phyloP scores from a whole-genome alignment of 2,113 vertebrate species.

The Eptesicus fuscus region DNA sequence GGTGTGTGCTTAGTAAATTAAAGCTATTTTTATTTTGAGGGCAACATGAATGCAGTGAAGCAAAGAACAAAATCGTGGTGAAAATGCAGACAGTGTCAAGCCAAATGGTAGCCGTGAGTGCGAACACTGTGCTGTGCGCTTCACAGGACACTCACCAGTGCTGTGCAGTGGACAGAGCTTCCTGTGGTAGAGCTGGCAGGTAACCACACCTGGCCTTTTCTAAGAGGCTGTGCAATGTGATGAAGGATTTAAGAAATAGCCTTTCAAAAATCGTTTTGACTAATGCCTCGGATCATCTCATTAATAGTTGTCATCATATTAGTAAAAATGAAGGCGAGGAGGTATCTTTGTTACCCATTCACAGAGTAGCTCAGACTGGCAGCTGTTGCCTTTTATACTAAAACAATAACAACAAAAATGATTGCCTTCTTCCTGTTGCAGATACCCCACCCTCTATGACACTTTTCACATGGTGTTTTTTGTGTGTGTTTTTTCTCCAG shows the following conservation, averaged over 20 bases:
- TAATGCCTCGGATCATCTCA: background rate
- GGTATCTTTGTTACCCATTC: background rate
- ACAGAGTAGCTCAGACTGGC: background rate
- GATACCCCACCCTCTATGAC: background rate
- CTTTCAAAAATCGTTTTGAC: conserved; percentile 6
- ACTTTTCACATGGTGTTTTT: background rate
- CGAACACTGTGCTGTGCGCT: background rate
- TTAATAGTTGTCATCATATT: conserved; percentile 25
- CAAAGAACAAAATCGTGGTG: conserved; percentile 12
- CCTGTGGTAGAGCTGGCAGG: background rate
- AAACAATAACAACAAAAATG: background rate
- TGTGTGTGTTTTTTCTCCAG: background rate
- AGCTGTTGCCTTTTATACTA: background rate
- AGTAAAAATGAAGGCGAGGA: background rate
- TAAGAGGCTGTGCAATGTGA: background rate
- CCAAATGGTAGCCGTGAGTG: background rate
- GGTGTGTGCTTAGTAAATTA: background rate
- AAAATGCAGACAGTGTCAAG: background rate
- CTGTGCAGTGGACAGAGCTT: background rate
- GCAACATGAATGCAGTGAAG: background rate
- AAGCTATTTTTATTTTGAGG: conserved; percentile 27
- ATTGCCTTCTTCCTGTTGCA: background rate
- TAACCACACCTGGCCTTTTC: conserved; percentile 37
- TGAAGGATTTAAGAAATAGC: conserved; percentile 6
- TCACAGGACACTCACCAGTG: background rate